These are phyloP conservation scores for Melanerpes formicivorus DNA, from an alignment of 2,113 vertebrate species.

Conservation along the genomic window DNA sequence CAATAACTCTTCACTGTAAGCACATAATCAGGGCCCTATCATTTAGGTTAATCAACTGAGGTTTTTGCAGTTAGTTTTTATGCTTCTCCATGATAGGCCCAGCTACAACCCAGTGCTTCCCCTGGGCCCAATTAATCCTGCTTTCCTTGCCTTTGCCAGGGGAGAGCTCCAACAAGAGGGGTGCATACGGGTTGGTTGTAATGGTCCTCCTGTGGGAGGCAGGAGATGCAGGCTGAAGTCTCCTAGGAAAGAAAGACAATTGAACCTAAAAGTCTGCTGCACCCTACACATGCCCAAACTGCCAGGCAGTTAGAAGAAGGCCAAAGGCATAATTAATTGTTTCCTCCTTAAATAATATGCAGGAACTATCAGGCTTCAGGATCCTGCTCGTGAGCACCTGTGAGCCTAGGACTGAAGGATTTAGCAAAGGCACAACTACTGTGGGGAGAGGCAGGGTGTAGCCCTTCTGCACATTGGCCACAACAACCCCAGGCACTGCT, in stretches of 20 bases:
- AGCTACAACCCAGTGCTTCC: not conserved
- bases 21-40: not conserved
- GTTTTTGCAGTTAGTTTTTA: not conserved
- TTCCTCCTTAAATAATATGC: not conserved
- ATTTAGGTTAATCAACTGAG: not conserved
- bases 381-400: not conserved
- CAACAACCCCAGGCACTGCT: too few relatives aligned
- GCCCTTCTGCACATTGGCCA: not conserved
- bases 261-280: not conserved
- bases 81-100: not conserved
- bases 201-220: not conserved
- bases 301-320: not conserved
- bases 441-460: not conserved
- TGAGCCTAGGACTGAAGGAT: not conserved
- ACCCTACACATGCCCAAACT: not conserved
- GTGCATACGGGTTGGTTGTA: not conserved
- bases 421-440: not conserved
- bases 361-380: not conserved
- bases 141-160: not conserved
- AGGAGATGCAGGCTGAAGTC: not conserved
- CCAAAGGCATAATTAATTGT: not conserved
- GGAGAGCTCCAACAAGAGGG: not conserved
- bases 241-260: not conserved
- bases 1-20: not conserved
- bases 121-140: conserved; percentile 14